Evolutionary conservation across 2,797 vertebrate genomes (phyloP).

Genomic region (Neosalanx taihuensis): DNA sequence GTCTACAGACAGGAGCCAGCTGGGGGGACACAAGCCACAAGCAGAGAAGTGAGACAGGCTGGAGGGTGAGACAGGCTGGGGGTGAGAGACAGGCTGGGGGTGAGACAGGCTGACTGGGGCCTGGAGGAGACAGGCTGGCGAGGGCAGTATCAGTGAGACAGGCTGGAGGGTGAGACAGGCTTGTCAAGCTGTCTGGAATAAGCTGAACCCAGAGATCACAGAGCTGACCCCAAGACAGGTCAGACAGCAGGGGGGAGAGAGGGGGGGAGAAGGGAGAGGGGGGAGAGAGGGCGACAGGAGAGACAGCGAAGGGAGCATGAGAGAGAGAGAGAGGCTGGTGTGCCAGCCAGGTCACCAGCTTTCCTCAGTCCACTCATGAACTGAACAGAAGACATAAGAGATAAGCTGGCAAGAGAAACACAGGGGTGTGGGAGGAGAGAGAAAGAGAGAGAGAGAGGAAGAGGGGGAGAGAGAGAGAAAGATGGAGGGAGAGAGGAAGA

Average conservation of each 20-base stretch:
- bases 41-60: slow-evolving; percentile 2
- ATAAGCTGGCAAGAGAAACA: neutral
- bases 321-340: neutral
- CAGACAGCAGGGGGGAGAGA: neutral
- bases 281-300: neutral
- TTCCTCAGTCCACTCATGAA: too few species aligned
- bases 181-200: slow-evolving; percentile 3
- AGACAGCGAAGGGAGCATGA: neutral
- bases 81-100: neutral
- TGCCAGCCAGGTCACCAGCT: too few species aligned
- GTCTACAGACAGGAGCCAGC: slow-evolving; percentile 26
- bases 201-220: slow-evolving; percentile 9
- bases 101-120: neutral
- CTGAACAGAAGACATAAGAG: neutral
- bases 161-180: too few species aligned
- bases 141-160: too few species aligned
- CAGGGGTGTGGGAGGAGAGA: neutral
- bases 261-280: neutral
- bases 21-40: slow-evolving; percentile 19
- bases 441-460: neutral
- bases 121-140: neutral
- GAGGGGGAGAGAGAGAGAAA: neutral
- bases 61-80: neutral
- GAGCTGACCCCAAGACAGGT: slow-evolving; percentile 5
- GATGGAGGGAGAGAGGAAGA: slow-evolving; percentile 12